Evolutionary conservation across 1,140 invertebrate species (phyloP).

Genomic region (Drosophila ambigua): DNA sequence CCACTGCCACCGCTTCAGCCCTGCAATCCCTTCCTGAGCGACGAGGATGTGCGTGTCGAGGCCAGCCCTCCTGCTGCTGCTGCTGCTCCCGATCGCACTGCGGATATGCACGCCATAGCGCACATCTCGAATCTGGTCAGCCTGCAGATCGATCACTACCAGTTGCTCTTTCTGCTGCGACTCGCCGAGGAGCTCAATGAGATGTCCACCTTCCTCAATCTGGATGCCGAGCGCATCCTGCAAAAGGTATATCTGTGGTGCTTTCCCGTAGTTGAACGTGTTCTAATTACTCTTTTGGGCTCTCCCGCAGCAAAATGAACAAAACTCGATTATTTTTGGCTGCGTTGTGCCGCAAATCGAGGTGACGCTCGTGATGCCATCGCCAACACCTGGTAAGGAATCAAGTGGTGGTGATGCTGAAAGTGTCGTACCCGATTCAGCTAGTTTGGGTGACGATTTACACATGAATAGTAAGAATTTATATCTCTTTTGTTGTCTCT

Average conservation of each 20-base stretch:
- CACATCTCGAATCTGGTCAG: constrained; percentile 92
- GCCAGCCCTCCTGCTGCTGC: constrained; percentile 7
- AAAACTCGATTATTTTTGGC: constrained; percentile 89
- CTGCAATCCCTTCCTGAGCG: constrained; percentile 78
- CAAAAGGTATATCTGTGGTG: constrained; percentile 75
- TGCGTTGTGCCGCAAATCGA: constrained; percentile 93
- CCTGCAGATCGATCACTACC: constrained; percentile 96
- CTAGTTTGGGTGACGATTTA: constrained; percentile 91
- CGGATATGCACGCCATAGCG: constrained; percentile 89
- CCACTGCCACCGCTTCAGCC: constrained; percentile 64
- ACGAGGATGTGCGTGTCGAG: constrained; percentile 65
- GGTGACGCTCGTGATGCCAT: constrained; percentile 93
- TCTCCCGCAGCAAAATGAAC: constrained; percentile 71
- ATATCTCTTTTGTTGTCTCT: constrained; percentile 78
- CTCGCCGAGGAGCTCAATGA: constrained; percentile 92
- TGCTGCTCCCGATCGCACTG: constrained; percentile 67
- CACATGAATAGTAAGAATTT: constrained; percentile 84
- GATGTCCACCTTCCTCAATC: constrained; percentile 90
- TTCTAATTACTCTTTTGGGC: background rate
- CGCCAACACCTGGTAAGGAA: constrained; percentile 91
- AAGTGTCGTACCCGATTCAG: constrained; percentile 92
- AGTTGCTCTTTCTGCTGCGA: constrained; percentile 94
- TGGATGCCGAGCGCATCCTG: constrained; percentile 90
- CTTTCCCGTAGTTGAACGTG: background rate
- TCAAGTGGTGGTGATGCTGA: constrained; percentile 91